A percentile compares a stretch with the other conserved stretches of the same genome.
phyloP scores from a whole-genome alignment of 2,888 invertebrate genomes.

The Mimachlamys varia region DNA sequence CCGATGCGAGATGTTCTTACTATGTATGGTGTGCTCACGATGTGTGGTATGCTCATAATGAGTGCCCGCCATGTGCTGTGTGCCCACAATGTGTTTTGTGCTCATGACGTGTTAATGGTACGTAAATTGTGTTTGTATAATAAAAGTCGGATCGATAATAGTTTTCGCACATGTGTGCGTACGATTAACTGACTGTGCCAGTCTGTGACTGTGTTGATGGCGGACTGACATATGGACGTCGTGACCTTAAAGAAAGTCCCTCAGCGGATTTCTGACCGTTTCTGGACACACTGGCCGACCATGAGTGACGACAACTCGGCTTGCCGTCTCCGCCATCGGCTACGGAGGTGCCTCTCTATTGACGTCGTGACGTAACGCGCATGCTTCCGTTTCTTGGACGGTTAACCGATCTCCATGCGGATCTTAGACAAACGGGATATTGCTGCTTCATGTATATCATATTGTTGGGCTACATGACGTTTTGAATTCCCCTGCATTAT shows the following conservation, averaged over 20 bases:
- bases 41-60: too few relatives aligned
- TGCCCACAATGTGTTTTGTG: too few relatives aligned
- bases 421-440: constrained; percentile 38
- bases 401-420: neutral
- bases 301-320: constrained; percentile 39
- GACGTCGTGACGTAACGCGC: constrained; percentile 40
- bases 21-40: too few relatives aligned
- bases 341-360: constrained; percentile 32
- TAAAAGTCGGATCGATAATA: too few relatives aligned
- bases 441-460: constrained; percentile 3
- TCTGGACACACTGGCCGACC: constrained; percentile 14
- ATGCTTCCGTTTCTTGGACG: constrained; percentile 29
- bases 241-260: constrained; percentile 32
- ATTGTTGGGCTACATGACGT: too few relatives aligned
- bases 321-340: constrained; percentile 31
- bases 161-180: too few relatives aligned
- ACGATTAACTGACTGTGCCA: too few relatives aligned
- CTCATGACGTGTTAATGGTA: too few relatives aligned
- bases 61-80: too few relatives aligned
- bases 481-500: constrained; percentile 37
- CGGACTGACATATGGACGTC: neutral
- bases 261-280: constrained; percentile 35
- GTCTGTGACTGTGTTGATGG: neutral
- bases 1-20: too few relatives aligned
- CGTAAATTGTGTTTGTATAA: too few relatives aligned